Evolutionary conservation across 2,797 vertebrate genomes (phyloP), one percentile per base, ranked within the genome.

Genomic region (Schizothorax lantsangensis): DNA sequence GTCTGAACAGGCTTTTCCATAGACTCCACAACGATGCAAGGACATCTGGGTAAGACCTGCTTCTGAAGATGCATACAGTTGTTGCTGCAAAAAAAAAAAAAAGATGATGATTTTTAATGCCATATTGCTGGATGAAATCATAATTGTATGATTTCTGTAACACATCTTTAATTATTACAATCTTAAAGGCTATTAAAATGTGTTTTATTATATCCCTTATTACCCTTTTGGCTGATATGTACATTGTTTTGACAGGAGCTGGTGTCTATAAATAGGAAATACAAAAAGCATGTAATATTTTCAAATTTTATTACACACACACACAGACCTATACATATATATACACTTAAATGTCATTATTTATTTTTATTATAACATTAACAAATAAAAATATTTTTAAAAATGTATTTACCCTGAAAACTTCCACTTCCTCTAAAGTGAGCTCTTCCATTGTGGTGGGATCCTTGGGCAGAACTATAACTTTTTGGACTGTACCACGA

Each of bases 21-120:
- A 97, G 19, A 94, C 95, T 0, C 93, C 94, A 4, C 96, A 97
- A 84, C 96, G 96, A 88, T 97, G 96, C 91, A 97, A 92, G 33
- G 96, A 96, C 90, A 97, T 93, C 93, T 97, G 96, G n/a, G 95
- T 96, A 86, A 97, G 92, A 40, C 96, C 96, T 0, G 93, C 95
- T 5, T 96, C 96, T 0, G 96, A 97, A 0, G 96, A 97, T 88
- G 96, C 96, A 2, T 97, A 97, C 66, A 97, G 94, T 93, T 97
- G 96, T 96, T 97, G 96, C 96, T 97, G 89, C 72, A 82, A 90
- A 4, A 79, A 66, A 88, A 89, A 69, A 62, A n/a, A 23, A 15
- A 30, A 30, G 0, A 21, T 10, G 10, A 0, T 0, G 2, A 45
- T 33, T 8, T 30, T 30, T 17, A 79, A 26, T 62, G 23, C 12